Evolutionary conservation across 2,797 vertebrate genomes (phyloP), one percentile per base, ranked within the genome.

Genomic region (Adelosebastes latens): DNA sequence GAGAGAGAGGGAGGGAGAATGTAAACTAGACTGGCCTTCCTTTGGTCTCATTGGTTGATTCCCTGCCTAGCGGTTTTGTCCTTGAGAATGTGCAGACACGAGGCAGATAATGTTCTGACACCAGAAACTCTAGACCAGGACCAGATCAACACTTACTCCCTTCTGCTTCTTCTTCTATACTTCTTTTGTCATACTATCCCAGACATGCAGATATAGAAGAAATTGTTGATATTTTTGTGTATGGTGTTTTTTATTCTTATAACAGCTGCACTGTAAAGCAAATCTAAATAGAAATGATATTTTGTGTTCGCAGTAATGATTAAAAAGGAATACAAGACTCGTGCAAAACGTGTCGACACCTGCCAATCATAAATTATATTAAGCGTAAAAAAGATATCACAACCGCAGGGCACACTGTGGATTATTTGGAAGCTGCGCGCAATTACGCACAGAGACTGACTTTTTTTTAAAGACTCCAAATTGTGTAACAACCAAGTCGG

Each of bases 61-160:
- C 80, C 25, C 75, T 86, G 86, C 86, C 76, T 93, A 88, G 93
- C 89, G 71, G 87, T 93, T 93, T 90, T 94, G 95, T 94, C 96
- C 96, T 96, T 96, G 96, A 96, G 93, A 96, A 96, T 96, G 96
- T 96, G 95, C 96, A 96, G 95, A 96, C 96, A 95, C 82, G 90
- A 87, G 84, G 92, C 94, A 96, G 95, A 96, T 96, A 96, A 95
- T 96, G 94, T 96, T 96, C 95, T 95, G 94, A 96, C 95, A 96
- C 94, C 91, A 95, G 96, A 96, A 95, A 96, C 95, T 94, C 93
- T 93, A 96, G 92, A 95, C 94, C 93, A 46, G 88, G 94, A 92
- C 92, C 92, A 94, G 94, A 94, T 94, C 94, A 93, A 93, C 94
- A 92, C 91, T 92, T 91, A 89, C 87, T 90, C 91, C 82, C 78